Evolutionary conservation across 2,797 vertebrate species (phyloP).

Genomic region (Antrozous pallidus): DNA sequence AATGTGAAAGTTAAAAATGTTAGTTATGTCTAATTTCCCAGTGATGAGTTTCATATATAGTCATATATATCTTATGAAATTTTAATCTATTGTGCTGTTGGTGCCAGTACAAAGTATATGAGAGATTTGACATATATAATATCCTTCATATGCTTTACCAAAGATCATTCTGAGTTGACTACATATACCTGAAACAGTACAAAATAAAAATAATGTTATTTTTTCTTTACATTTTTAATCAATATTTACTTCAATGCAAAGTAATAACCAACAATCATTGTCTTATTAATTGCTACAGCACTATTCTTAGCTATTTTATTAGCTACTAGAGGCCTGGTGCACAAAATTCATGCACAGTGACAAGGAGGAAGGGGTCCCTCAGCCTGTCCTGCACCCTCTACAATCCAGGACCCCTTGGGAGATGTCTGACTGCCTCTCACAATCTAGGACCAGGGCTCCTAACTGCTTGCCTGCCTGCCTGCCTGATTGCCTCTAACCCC

Average conservation of each 20-base stretch:
- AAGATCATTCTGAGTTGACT: not conserved
- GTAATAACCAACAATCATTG: not conserved
- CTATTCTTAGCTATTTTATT: conserved; percentile 20
- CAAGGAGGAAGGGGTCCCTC: no score
- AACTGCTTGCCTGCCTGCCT: no score
- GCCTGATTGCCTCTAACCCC: no score
- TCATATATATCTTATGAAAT: not conserved
- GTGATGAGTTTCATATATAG: not conserved
- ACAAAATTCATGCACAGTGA: no score
- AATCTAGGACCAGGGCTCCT: no score
- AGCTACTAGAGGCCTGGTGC: not conserved
- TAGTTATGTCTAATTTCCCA: conserved; percentile 21
- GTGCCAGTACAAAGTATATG: not conserved
- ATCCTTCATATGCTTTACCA: not conserved
- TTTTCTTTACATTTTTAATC: not conserved
- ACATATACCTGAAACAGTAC: not conserved
- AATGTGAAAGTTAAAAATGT: not conserved
- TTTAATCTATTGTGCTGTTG: not conserved
- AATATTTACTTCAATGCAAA: conserved; percentile 10
- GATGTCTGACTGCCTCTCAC: no score
- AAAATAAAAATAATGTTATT: not conserved
- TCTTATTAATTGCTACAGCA: not conserved
- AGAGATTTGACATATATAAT: not conserved
- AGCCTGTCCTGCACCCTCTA: no score
- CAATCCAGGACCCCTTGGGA: no score